Evolutionary conservation across 2,797 vertebrate species (phyloP).

Genomic region (Crenuchus spilurus): DNA sequence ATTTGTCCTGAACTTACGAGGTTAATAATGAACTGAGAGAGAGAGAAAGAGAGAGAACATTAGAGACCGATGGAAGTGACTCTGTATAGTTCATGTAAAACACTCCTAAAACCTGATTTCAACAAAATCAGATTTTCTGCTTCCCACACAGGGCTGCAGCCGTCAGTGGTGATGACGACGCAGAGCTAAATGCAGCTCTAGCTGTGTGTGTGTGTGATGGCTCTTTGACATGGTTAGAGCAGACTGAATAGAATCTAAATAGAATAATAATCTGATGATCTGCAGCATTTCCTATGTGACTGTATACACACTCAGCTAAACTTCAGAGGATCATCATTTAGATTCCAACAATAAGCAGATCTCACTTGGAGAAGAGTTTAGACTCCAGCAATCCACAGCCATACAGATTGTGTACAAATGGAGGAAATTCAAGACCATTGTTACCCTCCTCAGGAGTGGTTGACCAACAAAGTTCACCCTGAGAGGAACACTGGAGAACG

Average conservation of each 20-base stretch:
- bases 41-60: not conserved
- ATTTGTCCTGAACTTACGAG: too few species aligned
- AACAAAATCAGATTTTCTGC: not conserved
- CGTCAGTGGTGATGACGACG: not conserved
- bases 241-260: not conserved
- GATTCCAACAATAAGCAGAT: not conserved
- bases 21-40: not conserved
- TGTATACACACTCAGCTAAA: not conserved
- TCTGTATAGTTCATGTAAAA: not conserved
- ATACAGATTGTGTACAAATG: too few species aligned
- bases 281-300: not conserved
- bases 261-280: not conserved
- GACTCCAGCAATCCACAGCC: too few species aligned
- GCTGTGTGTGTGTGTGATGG: not conserved
- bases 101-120: constrained; percentile 5
- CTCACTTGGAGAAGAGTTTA: too few species aligned
- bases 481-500: too few species aligned
- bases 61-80: not conserved
- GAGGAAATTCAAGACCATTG: too few species aligned
- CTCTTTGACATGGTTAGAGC: not conserved
- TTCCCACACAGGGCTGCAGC: not conserved
- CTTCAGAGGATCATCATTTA: not conserved
- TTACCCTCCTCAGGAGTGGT: too few species aligned
- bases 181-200: not conserved
- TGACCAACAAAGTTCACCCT: too few species aligned